Evolutionary conservation across 2,113 vertebrate genomes (phyloP), one percentile per base, ranked within the genome.

Genomic region (Catharus bicknelli): DNA sequence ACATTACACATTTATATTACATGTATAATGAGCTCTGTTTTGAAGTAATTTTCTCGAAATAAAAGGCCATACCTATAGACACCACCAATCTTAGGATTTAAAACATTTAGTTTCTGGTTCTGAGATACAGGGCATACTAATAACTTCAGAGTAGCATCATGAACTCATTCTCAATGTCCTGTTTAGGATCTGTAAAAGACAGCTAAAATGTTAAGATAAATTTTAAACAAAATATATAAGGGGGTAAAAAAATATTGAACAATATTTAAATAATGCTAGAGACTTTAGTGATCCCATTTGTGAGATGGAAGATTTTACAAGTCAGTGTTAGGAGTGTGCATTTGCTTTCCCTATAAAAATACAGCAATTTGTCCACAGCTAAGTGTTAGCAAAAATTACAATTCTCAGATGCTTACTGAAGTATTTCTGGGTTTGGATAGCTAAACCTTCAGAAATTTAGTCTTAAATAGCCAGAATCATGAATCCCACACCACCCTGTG

Each of bases 351-450:
- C 61, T 78, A 61, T 84, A 84, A 86, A 93, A 92, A 84, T 76
- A 45, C 47, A 75, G 64, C 25, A 64, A 50, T 85, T 89, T 87
- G 54, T 61, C 84, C 50, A 42, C 5, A 10, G 27, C 74, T 78
- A 86, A 79, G 8, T 67, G 50, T 82, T 78, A 75, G 25, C 57
- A 75, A 84, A 90, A 89, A 79, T 89, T 54, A 21, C 40, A 48
- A 26, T 64, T 94, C 70, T 64, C 66, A 91, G 77, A 91, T 84
- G 27, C 69, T 78, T 95, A 72, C 79, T 88, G 78, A 94, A 87
- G 45, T 68, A 32, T 89, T 79, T 40, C 26, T 58, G 50, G 17
- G 50, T 86, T 89, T 94, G 66, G 32, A 57, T 68, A 72, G 48
- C 38, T 74, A 86, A 90, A 76, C 20, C 54, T 87, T 32, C 42